These are phyloP conservation scores for Ochropleura plecta DNA, from an alignment of 2,888 invertebrate species.

Conservation along the genomic window DNA sequence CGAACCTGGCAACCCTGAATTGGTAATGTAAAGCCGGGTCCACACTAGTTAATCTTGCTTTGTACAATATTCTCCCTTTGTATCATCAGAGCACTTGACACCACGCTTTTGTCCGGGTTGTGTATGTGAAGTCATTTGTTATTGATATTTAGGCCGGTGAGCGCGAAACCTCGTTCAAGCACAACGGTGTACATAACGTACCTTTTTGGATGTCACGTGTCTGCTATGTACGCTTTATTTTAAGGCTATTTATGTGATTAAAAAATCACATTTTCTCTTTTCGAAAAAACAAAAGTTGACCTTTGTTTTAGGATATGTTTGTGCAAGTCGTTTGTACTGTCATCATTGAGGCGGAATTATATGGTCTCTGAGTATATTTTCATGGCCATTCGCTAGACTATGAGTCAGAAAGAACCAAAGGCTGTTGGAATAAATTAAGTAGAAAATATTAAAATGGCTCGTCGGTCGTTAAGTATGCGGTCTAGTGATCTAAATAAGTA, in stretches of 20 bases:
- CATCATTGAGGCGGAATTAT: slow-evolving; percentile 11
- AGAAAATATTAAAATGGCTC: slow-evolving; percentile 31
- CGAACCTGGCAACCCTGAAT: slow-evolving; percentile 53
- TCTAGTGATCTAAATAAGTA: slow-evolving; percentile 20
- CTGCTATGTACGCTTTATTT: slow-evolving; percentile 14
- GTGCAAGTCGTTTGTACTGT: not conserved
- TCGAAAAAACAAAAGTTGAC: slow-evolving; percentile 17
- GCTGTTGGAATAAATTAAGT: slow-evolving; percentile 44
- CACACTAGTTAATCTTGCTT: slow-evolving; percentile 68
- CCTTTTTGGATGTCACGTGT: slow-evolving; percentile 31
- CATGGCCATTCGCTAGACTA: slow-evolving; percentile 45
- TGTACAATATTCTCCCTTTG: slow-evolving; percentile 64
- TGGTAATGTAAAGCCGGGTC: slow-evolving; percentile 63
- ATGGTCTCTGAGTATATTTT: not conserved
- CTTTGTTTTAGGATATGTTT: slow-evolving; percentile 2
- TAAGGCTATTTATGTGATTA: slow-evolving; percentile 15
- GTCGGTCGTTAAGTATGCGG: not conserved
- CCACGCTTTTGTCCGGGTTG: slow-evolving; percentile 57
- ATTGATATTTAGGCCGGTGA: slow-evolving; percentile 59
- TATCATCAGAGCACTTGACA: slow-evolving; percentile 64
- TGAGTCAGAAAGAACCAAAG: slow-evolving; percentile 43
- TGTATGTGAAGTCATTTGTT: slow-evolving; percentile 64
- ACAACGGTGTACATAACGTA: slow-evolving; percentile 14
- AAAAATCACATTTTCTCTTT: slow-evolving; percentile 6
- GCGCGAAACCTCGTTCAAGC: slow-evolving; percentile 41